phyloP scores from a whole-genome alignment of 2,113 vertebrate genomes.

The Megaceryle maxima region DNA sequence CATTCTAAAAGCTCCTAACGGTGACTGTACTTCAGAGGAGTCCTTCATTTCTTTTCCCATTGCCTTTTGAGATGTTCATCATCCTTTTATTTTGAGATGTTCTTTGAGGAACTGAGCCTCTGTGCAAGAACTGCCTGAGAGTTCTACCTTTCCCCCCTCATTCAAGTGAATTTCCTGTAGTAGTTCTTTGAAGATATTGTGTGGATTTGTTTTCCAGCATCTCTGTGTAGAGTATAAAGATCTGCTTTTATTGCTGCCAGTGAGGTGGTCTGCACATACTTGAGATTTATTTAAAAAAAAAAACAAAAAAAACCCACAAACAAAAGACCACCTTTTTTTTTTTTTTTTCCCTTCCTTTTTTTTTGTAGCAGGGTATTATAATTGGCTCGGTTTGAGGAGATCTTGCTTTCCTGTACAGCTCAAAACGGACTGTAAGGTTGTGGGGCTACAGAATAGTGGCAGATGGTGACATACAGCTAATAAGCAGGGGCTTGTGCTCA shows the following conservation, averaged over 20 bases:
- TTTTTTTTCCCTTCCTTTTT: not conserved
- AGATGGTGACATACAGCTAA: constrained; percentile 64
- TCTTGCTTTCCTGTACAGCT: constrained; percentile 34
- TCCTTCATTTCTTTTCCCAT: not conserved
- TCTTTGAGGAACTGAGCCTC: not conserved
- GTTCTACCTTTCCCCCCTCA: not conserved
- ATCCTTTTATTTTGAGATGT: not conserved
- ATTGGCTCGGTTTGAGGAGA: constrained; percentile 30
- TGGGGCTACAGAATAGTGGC: constrained; percentile 36
- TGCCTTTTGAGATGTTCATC: not conserved
- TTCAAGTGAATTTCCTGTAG: not conserved
- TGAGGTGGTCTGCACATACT: not conserved
- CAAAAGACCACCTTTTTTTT: not conserved
- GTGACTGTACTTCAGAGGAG: not conserved
- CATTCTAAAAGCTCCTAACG: not conserved
- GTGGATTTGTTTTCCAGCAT: constrained; percentile 10
- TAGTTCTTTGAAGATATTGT: constrained; percentile 5
- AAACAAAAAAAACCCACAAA: not conserved
- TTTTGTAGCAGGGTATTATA: not conserved
- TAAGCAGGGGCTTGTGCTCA: constrained; percentile 60
- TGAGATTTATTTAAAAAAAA: not conserved
- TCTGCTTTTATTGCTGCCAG: constrained; percentile 19
- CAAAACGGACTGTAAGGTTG: constrained; percentile 35
- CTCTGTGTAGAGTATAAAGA: not conserved
- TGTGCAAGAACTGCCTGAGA: not conserved